Evolutionary conservation across 2,113 vertebrate genomes (phyloP), one percentile per base, ranked within the genome.

Genomic region (Otolemur garnettii): DNA sequence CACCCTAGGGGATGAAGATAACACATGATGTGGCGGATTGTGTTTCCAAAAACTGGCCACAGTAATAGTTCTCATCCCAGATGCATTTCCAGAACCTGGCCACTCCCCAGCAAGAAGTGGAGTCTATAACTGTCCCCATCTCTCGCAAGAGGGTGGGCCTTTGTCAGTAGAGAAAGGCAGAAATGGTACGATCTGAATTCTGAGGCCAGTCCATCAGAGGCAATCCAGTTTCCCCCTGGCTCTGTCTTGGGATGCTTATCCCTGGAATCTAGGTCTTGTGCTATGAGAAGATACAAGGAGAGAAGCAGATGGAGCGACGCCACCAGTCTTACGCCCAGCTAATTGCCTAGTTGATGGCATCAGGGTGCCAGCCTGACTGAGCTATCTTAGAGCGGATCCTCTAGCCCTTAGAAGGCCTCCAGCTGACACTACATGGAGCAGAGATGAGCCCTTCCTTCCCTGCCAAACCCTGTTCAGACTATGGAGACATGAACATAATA

Each of bases 271-370:
- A 30, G 64, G 64, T 53, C 42, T 62, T 17, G 0, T 4, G n/a
- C 33, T 4, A 0, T 11, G 11, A 38, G 53, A 22, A n/a, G 42
- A 62, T 42, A 33, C n/a, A 4, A 0, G 33, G 71, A 84, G 28
- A 35, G 55, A 75, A 2, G 15, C 26, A 8, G 42, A 38, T 0
- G 66, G 18, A 79, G 21, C 82, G 55, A 87, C 4, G 11, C 53
- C 60, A 22, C 38, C 24, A 59, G 59, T n/a, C 57, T 28, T 42
- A 0, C 8, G 11, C 1, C 42, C 50, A 12, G 59, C 1, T 1
- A 24, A 30, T 24, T 14, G 35, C 18, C 59, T 22, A 33, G 72
- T 5, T 5, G 33, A 81, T 30, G 59, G 50, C 59, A 75, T 45
- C 74, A 50, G 22, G 35, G 8, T 72, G 80, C 35, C 38, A 66